These are phyloP conservation scores for Drosophila watanabei DNA, from an alignment of 1,140 invertebrate genomes.

Conservation along the genomic window DNA sequence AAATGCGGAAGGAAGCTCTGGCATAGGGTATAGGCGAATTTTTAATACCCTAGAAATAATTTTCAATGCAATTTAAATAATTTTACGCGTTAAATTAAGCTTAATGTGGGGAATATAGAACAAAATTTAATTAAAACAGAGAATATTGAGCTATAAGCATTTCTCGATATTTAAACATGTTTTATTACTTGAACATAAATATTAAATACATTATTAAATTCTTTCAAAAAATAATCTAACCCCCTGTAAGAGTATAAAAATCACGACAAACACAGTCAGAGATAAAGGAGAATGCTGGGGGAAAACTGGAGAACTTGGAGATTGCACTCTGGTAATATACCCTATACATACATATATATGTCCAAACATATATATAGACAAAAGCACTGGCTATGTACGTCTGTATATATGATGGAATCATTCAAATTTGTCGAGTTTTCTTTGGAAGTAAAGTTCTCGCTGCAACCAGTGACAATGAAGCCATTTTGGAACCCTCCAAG, in stretches of 20 bases:
- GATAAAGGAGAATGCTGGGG: constrained; percentile 6
- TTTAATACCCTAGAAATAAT: not conserved
- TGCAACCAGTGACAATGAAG: constrained; percentile 68
- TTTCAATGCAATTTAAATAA: not conserved
- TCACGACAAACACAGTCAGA: constrained; percentile 21
- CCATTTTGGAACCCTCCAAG: constrained; percentile 45
- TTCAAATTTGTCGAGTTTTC: constrained; percentile 49
- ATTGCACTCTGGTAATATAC: constrained; percentile 37
- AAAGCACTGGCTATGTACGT: not conserved
- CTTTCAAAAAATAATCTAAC: too few species aligned
- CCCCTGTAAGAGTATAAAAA: constrained; percentile 5
- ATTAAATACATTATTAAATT: not conserved
- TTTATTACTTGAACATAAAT: not conserved
- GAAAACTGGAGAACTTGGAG: constrained; percentile 14
- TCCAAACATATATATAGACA: not conserved
- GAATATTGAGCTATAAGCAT: too few species aligned
- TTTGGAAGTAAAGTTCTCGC: constrained; percentile 7
- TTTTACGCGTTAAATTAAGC: not conserved
- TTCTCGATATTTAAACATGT: not conserved
- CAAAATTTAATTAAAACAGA: not conserved
- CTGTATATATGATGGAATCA: constrained; percentile 33
- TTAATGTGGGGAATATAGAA: not conserved
- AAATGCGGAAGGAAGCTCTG: constrained; percentile 1
- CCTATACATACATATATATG: not conserved
- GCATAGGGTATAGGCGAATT: not conserved